A percentile compares a stretch with the other conserved stretches of the same genome.
Conservation (phyloP, 2,113 vertebrate genomes). For the Sula dactylatra region DNA sequence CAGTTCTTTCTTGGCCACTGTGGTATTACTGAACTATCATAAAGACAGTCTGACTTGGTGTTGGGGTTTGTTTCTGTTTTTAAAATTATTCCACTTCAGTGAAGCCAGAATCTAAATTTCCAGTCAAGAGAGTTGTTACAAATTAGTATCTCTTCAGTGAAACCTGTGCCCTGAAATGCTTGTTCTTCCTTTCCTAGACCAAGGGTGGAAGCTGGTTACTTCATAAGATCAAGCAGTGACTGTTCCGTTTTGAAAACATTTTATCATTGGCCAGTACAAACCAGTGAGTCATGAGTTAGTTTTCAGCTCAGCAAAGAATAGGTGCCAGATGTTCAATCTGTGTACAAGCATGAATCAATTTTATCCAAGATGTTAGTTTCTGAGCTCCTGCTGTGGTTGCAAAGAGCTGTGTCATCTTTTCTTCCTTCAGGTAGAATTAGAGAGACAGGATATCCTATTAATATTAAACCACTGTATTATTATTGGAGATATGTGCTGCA, state of each 20-base stretch:
- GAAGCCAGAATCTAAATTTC: not conserved
- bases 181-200: not conserved
- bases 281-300: not conserved
- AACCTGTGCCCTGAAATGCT: not conserved
- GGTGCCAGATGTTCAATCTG: not conserved
- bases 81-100: not conserved
- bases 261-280: not conserved
- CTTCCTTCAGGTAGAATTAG: not conserved
- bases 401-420: not conserved
- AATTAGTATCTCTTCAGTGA: not conserved
- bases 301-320: not conserved
- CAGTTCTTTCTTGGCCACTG: not conserved
- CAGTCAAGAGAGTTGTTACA: not conserved
- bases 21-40: not conserved
- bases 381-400: not conserved
- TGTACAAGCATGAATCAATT: not conserved
- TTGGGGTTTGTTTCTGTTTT: not conserved
- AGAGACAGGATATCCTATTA: not conserved
- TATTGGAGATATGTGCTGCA: accelerated
- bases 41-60: not conserved
- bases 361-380: not conserved
- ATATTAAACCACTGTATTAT: not conserved
- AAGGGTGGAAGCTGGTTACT: not conserved
- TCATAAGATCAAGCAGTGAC: not conserved
- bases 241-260: not conserved